Percentiles rank a stretch among this genome's conserved stretches.
phyloP scores from a whole-genome alignment of 1,140 invertebrate genomes.

The Trachymyrmex cornetzi region DNA sequence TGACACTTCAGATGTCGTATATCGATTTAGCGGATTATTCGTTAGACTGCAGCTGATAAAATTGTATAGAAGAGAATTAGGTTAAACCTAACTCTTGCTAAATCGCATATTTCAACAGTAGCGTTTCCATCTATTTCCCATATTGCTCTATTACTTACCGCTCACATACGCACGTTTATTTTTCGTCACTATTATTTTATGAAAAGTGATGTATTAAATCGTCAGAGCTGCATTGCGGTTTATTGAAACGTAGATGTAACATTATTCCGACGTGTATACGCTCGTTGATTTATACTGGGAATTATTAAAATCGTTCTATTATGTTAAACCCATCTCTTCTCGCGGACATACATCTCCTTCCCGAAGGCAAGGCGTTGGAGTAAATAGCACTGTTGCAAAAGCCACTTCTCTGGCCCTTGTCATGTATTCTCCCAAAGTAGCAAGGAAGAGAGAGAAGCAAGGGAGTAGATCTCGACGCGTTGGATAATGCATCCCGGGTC shows the following conservation, averaged over 20 bases:
- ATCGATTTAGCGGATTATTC: conserved; percentile 53
- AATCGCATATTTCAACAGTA: conserved; percentile 23
- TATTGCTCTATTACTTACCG: not conserved
- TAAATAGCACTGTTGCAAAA: conserved; percentile 59
- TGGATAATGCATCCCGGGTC: conserved; percentile 69
- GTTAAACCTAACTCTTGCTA: conserved; percentile 22
- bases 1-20: conserved; percentile 50
- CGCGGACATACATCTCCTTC: conserved; percentile 29
- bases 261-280: not conserved
- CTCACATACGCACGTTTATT: not conserved
- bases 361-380: conserved; percentile 11
- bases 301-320: conserved; percentile 66
- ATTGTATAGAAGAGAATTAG: conserved; percentile 41
- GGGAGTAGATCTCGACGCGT: conserved; percentile 46
- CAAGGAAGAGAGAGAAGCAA: not conserved
- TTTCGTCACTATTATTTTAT: conserved; percentile 2
- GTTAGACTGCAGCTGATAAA: not conserved
- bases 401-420: conserved; percentile 28
- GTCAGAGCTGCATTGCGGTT: conserved; percentile 33
- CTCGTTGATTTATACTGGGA: conserved; percentile 45
- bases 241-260: conserved; percentile 39
- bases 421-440: conserved; percentile 50
- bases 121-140: not conserved
- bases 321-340: conserved; percentile 38
- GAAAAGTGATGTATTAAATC: conserved; percentile 38